These are phyloP conservation scores for Ypsolopha sequella DNA, from an alignment of 2,888 invertebrate genomes.

Conservation along the genomic window DNA sequence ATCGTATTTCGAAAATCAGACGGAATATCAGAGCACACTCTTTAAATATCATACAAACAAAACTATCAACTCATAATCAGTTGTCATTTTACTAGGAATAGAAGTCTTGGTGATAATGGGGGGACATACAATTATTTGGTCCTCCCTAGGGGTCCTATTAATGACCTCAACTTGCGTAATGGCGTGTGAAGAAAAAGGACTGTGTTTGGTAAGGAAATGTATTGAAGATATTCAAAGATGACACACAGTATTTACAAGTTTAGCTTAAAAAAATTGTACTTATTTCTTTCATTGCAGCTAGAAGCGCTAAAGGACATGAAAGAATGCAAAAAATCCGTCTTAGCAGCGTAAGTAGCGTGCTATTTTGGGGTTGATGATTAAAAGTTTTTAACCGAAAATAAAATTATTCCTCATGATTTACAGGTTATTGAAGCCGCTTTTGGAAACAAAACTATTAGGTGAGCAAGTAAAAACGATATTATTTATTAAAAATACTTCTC, in stretches of 20 bases:
- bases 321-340: slow-evolving; percentile 47
- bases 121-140: slow-evolving; percentile 44
- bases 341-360: slow-evolving; percentile 42
- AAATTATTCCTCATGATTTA: slow-evolving; percentile 14
- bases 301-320: slow-evolving; percentile 55
- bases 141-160: slow-evolving; percentile 39
- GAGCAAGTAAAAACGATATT: slow-evolving; percentile 12
- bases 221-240: background rate
- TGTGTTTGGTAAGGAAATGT: slow-evolving; percentile 41
- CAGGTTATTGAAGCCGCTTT: slow-evolving; percentile 49
- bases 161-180: slow-evolving; percentile 27
- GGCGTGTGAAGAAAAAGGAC: slow-evolving; percentile 45
- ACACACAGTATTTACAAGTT: background rate
- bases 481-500: background rate
- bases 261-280: background rate
- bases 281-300: slow-evolving; percentile 28
- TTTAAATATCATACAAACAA: slow-evolving; percentile 10
- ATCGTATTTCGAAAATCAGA: slow-evolving; percentile 10
- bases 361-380: background rate
- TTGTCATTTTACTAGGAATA: slow-evolving; percentile 12
- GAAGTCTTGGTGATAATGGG: slow-evolving; percentile 27
- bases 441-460: slow-evolving; percentile 36
- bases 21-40: slow-evolving; percentile 6
- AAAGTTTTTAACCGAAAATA: background rate
- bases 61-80: slow-evolving; percentile 13